Evolutionary conservation across 35 echinoderm and acorn worm genomes (phyloP), one percentile per base, ranked within the genome.

Genomic region (Apostichopus parvimensis): DNA sequence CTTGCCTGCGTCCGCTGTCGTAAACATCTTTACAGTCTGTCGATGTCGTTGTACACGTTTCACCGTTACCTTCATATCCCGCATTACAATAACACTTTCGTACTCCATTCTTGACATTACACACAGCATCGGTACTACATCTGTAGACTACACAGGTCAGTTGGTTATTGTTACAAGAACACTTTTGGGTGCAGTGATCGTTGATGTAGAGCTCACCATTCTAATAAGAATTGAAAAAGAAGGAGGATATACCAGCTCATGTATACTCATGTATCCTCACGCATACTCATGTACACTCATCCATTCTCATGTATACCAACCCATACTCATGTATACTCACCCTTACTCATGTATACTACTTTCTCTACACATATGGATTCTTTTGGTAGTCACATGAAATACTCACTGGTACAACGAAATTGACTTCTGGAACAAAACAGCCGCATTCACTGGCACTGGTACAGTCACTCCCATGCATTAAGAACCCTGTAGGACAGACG

Each of bases 51-150:
- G 2, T 34, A 55, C 79, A 82, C 9, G 53, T 82, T 82, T 55
- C 8, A 56, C 79, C 79, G 79, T 82, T 17, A 17, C 79, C 79
- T 56, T 56, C 53, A 82, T 60, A 84, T 4, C 81, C 81, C 14
- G 21, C 54, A 59, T 84, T 59, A 60, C 81, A 84, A 9, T 17
- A 58, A 25, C 81, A 60, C 18, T 84, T 17, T 59, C 54, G 4
- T 3, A 58, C 1, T 4, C 18, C 56, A 59, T 84, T 59, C 21
- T 17, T 7, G 8, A 23, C 54, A 22, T 15, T 13, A 22, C 81
- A 84, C 58, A 22, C 55, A 23, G 81, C 57, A 58, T 84, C 24
- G 1, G 15, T 20, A 9, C 56, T 24, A 14, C 81, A 84, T 0
- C 53, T 84, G 14, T 58, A 84, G 81, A 17, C 79, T 6, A 0